Percentiles rank a stretch among this genome's conserved stretches.
Conservation (phyloP, 35 echinoderm and acorn worm species). For the Ptychodera flava region DNA sequence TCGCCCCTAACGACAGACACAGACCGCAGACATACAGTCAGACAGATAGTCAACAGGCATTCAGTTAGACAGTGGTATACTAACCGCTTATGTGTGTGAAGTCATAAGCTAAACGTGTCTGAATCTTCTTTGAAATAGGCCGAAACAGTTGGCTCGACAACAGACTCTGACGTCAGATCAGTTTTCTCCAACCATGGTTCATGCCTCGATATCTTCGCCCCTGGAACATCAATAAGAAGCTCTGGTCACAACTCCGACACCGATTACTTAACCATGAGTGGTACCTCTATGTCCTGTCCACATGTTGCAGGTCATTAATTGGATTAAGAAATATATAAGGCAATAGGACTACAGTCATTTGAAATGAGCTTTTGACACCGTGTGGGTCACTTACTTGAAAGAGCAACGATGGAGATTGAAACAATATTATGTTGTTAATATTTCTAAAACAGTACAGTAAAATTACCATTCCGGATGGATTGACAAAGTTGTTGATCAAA, state of each 20-base stretch:
- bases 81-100: too few species aligned
- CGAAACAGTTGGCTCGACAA: slow-evolving; percentile 45
- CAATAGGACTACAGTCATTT: slow-evolving; percentile 39
- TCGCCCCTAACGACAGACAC: too few species aligned
- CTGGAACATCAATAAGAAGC: slow-evolving; percentile 22
- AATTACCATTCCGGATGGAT: too few species aligned
- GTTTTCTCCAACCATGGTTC: slow-evolving; percentile 39
- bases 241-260: background rate
- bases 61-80: too few species aligned
- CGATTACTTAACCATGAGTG: background rate
- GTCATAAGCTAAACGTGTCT: too few species aligned
- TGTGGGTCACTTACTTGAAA: slow-evolving; percentile 40
- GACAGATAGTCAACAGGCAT: too few species aligned
- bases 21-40: too few species aligned
- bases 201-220: slow-evolving; percentile 39
- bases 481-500: too few species aligned
- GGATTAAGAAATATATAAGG: too few species aligned
- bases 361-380: slow-evolving; percentile 38
- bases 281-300: slow-evolving; percentile 38
- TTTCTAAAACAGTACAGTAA: too few species aligned
- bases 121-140: too few species aligned
- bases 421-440: slow-evolving; percentile 40
- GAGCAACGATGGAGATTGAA: slow-evolving; percentile 31
- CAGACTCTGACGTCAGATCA: slow-evolving; percentile 29
- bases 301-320: slow-evolving; percentile 30